Evolutionary conservation across 2,888 invertebrate genomes (phyloP), one percentile per base, ranked within the genome.

Genomic region (Eurytoma californica): DNA sequence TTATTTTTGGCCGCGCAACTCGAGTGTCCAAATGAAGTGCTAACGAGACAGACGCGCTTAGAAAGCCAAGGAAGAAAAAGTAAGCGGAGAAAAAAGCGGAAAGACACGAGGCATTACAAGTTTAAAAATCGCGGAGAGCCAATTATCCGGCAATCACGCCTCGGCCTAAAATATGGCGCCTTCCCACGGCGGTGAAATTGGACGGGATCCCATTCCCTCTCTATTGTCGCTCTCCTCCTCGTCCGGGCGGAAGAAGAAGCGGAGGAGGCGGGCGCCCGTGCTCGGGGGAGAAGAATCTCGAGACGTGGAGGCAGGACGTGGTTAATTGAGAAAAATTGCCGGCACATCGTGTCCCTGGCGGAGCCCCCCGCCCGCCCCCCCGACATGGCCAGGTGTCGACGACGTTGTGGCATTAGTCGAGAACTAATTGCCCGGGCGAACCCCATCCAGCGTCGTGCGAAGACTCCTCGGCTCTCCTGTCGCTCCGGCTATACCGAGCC

Each of bases 401-500:
- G 82, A 82, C 81, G 66, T 80, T 72, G 61, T 47, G 77, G 75
- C 72, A 80, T 84, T 86, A 84, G 84, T 83, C 82, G 85, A 83
- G 82, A 83, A 85, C 84, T 86, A 85, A 86, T 86, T 85, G 84
- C 82, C 82, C 79, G 61, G n/a, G 66, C 16, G 57, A 49, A 58
- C 28, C 12, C 20, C 72, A 18, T 57, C 51, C 24, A 68, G 47
- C 61, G 53, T 67, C 66, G 61, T 77, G 58, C 55, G 51, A 70
- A 24, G 53, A 69, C 30, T 30, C 30, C 47, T 49, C 51, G 51
- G 1, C n/a, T 16, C 51, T 14, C 24, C 13, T 18, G 24, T 2
- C 18, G 4, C 47, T n/a, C 20, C 24, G n/a, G 14, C 9, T n/a
- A n/a, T n/a, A n/a, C n/a, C n/a, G n/a, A n/a, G 30, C 30, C 30